Conservation (phyloP, 2,113 vertebrate genomes). For the Carettochelys insculpta region DNA sequence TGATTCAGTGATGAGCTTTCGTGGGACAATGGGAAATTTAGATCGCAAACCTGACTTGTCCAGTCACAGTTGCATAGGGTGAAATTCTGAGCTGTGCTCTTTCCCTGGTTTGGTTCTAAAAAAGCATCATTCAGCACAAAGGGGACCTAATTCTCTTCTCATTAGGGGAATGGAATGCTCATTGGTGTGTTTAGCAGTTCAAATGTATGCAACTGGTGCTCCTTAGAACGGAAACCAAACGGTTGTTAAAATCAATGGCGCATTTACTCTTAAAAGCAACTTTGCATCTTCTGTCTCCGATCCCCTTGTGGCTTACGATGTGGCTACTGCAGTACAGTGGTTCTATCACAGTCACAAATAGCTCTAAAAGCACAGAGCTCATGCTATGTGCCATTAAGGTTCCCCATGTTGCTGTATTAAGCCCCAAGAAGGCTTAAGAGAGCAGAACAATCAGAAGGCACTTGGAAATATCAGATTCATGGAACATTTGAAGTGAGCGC, state of each 20-base stretch:
- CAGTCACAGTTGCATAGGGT: background rate
- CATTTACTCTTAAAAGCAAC: background rate
- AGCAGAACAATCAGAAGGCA: background rate
- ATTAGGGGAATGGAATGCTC: background rate
- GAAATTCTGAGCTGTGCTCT: background rate
- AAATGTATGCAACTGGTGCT: background rate
- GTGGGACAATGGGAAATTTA: background rate
- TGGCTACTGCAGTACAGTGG: background rate
- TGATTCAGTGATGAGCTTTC: too few species aligned
- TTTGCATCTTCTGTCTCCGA: background rate
- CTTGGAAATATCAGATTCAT: background rate
- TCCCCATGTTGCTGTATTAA: background rate
- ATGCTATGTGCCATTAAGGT: background rate
- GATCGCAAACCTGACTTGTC: background rate
- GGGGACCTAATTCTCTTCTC: background rate
- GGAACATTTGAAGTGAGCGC: background rate
- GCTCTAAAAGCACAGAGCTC: background rate
- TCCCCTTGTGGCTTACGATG: background rate
- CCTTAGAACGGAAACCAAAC: background rate
- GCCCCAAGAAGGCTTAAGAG: background rate
- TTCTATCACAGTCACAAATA: background rate
- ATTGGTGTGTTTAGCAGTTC: background rate
- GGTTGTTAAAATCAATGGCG: background rate
- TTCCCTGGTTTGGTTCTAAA: background rate
- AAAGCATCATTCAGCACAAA: background rate